These are phyloP conservation scores for Augochlorella aurata DNA, from an alignment of 2,888 invertebrate species.

Conservation along the genomic window DNA sequence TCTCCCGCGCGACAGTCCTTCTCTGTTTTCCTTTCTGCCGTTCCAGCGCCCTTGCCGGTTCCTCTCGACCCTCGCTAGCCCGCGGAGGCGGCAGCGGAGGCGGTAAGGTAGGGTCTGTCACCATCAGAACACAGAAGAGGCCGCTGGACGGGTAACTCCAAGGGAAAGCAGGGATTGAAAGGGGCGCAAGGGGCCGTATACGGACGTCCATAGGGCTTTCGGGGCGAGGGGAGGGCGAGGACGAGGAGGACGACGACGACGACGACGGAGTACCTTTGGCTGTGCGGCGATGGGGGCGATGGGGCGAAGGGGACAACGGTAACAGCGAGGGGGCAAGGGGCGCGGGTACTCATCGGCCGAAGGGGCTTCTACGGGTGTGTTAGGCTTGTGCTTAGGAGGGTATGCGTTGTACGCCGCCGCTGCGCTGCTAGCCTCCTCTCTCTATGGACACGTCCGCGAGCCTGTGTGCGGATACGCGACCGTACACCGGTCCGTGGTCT, in stretches of 20 bases:
- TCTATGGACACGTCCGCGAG: slow-evolving; percentile 39
- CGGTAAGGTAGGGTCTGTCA: slow-evolving; percentile 80
- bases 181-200: slow-evolving; percentile 83
- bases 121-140: slow-evolving; percentile 82
- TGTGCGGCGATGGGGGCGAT: slow-evolving; percentile 75
- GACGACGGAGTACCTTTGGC: slow-evolving; percentile 78
- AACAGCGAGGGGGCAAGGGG: slow-evolving; percentile 71
- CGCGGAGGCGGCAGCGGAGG: slow-evolving; percentile 63
- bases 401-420: slow-evolving; percentile 63
- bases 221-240: slow-evolving; percentile 78
- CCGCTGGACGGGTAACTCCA: slow-evolving; percentile 83
- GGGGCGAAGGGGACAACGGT: slow-evolving; percentile 82
- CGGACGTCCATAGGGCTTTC: slow-evolving; percentile 78
- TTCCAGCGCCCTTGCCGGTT: slow-evolving; percentile 82
- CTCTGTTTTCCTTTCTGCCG: slow-evolving; percentile 69
- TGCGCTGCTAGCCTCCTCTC: slow-evolving; percentile 14
- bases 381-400: slow-evolving; percentile 71
- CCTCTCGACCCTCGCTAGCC: slow-evolving; percentile 79
- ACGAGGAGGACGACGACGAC: slow-evolving; percentile 77
- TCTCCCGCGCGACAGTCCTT: slow-evolving; percentile 64
- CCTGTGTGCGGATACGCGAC: slow-evolving; percentile 47
- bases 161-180: slow-evolving; percentile 80
- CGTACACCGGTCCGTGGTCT: slow-evolving; percentile 56
- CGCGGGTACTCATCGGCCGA: slow-evolving; percentile 75
- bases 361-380: slow-evolving; percentile 76